phyloP scores from a whole-genome alignment of 2,888 invertebrate species.

The Apantesis nais region DNA sequence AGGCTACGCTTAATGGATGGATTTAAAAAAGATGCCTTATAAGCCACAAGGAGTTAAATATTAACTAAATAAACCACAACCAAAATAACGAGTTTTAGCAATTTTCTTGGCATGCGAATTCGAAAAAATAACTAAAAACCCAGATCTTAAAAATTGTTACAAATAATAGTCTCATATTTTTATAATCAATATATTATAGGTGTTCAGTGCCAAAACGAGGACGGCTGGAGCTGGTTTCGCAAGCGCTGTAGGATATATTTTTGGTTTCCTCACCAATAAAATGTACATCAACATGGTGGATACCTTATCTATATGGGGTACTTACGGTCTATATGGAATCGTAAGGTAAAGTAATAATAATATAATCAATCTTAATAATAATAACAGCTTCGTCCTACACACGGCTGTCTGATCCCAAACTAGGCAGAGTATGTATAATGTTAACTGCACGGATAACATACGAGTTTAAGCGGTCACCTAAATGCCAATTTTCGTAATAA shows the following conservation, averaged over 20 bases:
- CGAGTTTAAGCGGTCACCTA: no score
- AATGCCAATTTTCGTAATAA: no score
- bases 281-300: constrained; percentile 88
- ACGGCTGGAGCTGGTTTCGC: constrained; percentile 90
- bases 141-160: neutral
- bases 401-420: no score
- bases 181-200: constrained; percentile 68
- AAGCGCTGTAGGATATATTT: constrained; percentile 90
- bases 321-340: constrained; percentile 89
- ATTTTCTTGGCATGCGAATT: no score
- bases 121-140: no score
- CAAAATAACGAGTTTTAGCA: neutral
- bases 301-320: constrained; percentile 88
- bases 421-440: no score
- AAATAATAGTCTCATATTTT: neutral
- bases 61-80: neutral
- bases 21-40: neutral
- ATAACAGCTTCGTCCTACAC: no score
- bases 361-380: no score
- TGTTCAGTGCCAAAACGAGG: constrained; percentile 88
- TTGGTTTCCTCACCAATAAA: constrained; percentile 91
- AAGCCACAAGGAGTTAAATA: neutral
- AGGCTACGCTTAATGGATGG: neutral
- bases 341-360: constrained; percentile 71
- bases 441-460: no score